Base-by-base conservation (phyloP, 1,140 invertebrate species). In the Drosophila trapezifrons region DNA sequence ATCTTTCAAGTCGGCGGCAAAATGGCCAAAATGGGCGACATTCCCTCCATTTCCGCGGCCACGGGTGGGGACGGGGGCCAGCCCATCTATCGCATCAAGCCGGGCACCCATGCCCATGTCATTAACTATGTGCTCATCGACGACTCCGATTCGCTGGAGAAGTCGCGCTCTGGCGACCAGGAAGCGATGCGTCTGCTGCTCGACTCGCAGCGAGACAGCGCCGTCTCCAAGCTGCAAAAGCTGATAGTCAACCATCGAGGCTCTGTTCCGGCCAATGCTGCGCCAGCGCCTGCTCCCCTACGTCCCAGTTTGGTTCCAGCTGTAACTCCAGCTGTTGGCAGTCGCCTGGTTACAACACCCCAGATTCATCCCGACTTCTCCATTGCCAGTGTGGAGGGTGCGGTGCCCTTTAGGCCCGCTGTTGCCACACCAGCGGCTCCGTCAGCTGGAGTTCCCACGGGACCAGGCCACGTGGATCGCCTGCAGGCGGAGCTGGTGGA, bases 121-220 rank as follows among this genome's bases (percentile, higher is more conserved):
- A 69, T 87, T 13, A 89, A 87, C 32, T 87, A 89, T 42, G 85
- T 87, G 35, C 70, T 87, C 13, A 47, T 87, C 12, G 84, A 87
- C 10, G 85, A 89, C 25, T 77, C 77, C 7, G 84, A 87, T 10
- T 78, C 85, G 5, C 63, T 84, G 69, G 84, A 87, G 32, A 87
- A 84, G 40, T 80, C 77, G 6, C 80, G 70, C n/a, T 83, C 80
- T 0, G 83, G 76, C 4, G 84, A 89, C 49, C 72, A 80, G 49
- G 76, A 87, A 20, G 51, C 84, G 0, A 80, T 89, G 72, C 80
- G 83, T 3, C 54, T 80, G 64, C 43, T 87, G 38, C 22, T 89
- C 1, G 84, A 87, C 6, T 76, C 83, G 12, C 83, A 87, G 56
- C 66, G 83, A 0, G 79, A 89, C 15, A 87, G 83, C 10, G 83